These are phyloP conservation scores for Ibycter americanus DNA, from an alignment of 2,797 vertebrate species.

Conservation along the genomic window DNA sequence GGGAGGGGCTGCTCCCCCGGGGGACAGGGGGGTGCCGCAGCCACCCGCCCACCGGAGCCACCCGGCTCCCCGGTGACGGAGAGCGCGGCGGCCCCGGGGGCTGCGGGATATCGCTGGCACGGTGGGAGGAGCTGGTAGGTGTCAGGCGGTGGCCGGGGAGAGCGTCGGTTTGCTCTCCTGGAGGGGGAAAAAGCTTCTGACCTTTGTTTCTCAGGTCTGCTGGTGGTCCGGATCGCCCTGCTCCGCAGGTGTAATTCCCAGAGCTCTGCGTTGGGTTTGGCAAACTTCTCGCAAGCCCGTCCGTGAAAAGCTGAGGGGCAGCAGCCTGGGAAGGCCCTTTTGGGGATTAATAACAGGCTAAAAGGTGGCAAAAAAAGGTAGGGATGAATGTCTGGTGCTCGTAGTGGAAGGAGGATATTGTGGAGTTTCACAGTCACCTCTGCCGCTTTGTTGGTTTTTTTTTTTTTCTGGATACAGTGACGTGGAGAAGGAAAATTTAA, in stretches of 20 bases:
- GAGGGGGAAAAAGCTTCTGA: rapidly evolving
- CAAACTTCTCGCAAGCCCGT: background rate
- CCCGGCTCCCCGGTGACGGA: background rate
- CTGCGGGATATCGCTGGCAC: rapidly evolving
- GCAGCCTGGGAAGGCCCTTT: background rate
- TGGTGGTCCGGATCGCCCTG: rapidly evolving
- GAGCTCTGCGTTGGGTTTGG: rapidly evolving
- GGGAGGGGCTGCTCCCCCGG: background rate
- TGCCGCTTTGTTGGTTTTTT: background rate
- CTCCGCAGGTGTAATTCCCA: rapidly evolving
- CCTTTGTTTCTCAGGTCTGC: rapidly evolving
- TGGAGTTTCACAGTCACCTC: background rate
- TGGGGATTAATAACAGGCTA: background rate
- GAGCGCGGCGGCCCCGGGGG: background rate
- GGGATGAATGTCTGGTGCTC: background rate
- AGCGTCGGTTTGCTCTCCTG: rapidly evolving
- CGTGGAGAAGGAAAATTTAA: background rate
- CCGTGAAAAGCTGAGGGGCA: rapidly evolving
- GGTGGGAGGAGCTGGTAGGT: rapidly evolving
- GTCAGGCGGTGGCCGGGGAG: rapidly evolving
- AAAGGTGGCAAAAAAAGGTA: background rate
- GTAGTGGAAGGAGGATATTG: rapidly evolving
- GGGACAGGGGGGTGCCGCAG: background rate
- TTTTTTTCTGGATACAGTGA: rapidly evolving
- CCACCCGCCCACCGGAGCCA: background rate